Evolutionary conservation across 2,888 invertebrate genomes (phyloP).

Genomic region (Parnassius apollo): DNA sequence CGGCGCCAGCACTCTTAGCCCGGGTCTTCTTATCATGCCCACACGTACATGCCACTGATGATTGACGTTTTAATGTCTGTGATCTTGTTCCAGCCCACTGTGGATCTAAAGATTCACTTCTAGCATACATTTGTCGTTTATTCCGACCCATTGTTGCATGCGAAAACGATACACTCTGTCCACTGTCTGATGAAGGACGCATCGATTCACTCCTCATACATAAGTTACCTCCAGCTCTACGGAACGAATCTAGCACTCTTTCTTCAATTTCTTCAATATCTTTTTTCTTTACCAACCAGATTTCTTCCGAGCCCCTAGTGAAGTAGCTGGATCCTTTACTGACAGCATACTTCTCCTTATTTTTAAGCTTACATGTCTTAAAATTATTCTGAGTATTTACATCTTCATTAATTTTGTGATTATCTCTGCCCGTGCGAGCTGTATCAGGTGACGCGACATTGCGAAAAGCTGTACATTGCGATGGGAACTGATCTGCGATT

Average conservation of each 20-base stretch:
- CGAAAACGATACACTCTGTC: constrained; percentile 48
- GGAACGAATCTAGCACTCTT: constrained; percentile 68
- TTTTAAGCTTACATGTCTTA: constrained; percentile 65
- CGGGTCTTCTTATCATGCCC: constrained; percentile 72
- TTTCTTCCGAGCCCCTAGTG: constrained; percentile 73
- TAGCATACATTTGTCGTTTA: constrained; percentile 56
- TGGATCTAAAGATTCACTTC: constrained; percentile 72
- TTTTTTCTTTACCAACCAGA: constrained; percentile 77
- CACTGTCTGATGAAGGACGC: constrained; percentile 59
- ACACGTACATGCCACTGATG: constrained; percentile 73
- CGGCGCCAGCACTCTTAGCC: constrained; percentile 52
- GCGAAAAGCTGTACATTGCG: constrained; percentile 72
- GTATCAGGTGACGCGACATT: constrained; percentile 68
- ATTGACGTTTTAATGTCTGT: constrained; percentile 67
- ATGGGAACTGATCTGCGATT: constrained; percentile 68
- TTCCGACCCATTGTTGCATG: constrained; percentile 59
- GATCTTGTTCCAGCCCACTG: constrained; percentile 59
- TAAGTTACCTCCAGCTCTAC: constrained; percentile 61
- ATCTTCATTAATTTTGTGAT: constrained; percentile 53
- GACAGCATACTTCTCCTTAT: constrained; percentile 65
- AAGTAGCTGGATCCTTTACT: constrained; percentile 74
- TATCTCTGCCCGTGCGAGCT: constrained; percentile 40
- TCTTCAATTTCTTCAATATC: constrained; percentile 76
- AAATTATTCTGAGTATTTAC: constrained; percentile 59
- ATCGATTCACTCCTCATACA: constrained; percentile 52